These are phyloP conservation scores for Andinoacara biseriatus DNA, from an alignment of 2,113 vertebrate genomes.

Conservation along the genomic window DNA sequence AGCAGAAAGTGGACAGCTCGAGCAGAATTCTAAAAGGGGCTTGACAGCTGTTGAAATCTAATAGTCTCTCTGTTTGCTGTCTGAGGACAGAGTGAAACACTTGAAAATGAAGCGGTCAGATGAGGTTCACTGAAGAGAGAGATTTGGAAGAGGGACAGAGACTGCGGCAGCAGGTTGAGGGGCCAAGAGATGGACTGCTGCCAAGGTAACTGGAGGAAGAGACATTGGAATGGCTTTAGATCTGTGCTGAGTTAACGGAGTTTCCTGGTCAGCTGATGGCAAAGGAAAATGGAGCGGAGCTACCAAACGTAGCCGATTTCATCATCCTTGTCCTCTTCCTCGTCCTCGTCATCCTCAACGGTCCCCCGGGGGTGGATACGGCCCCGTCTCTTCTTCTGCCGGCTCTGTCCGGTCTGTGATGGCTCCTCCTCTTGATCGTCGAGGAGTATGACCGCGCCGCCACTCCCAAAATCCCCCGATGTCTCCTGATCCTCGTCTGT, in stretches of 20 bases:
- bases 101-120: slow-evolving; percentile 39
- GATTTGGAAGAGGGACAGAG: slow-evolving; percentile 23
- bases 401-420: slow-evolving; percentile 76
- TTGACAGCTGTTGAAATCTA: slow-evolving; percentile 49
- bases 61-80: slow-evolving; percentile 49
- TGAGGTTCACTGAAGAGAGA: slow-evolving; percentile 41
- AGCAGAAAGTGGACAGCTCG: slow-evolving; percentile 46
- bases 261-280: slow-evolving; percentile 76
- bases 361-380: slow-evolving; percentile 86
- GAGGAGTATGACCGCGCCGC: slow-evolving; percentile 88
- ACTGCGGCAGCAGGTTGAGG: slow-evolving; percentile 54
- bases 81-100: slow-evolving; percentile 35
- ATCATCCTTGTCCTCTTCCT: slow-evolving; percentile 93
- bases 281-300: slow-evolving; percentile 68
- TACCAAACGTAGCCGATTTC: slow-evolving; percentile 90
- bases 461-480: slow-evolving; percentile 95
- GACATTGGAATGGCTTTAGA: slow-evolving; percentile 83
- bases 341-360: slow-evolving; percentile 93
- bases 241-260: slow-evolving; percentile 80
- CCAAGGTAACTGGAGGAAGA: slow-evolving; percentile 64
- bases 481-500: slow-evolving; percentile 94
- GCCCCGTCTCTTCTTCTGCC: slow-evolving; percentile 86
- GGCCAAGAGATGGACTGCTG: slow-evolving; percentile 54
- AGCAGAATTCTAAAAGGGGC: slow-evolving; percentile 37
- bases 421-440: slow-evolving; percentile 91